These are phyloP conservation scores for Micronycteris hirsuta DNA, from an alignment of 2,113 vertebrate species.

Conservation along the genomic window DNA sequence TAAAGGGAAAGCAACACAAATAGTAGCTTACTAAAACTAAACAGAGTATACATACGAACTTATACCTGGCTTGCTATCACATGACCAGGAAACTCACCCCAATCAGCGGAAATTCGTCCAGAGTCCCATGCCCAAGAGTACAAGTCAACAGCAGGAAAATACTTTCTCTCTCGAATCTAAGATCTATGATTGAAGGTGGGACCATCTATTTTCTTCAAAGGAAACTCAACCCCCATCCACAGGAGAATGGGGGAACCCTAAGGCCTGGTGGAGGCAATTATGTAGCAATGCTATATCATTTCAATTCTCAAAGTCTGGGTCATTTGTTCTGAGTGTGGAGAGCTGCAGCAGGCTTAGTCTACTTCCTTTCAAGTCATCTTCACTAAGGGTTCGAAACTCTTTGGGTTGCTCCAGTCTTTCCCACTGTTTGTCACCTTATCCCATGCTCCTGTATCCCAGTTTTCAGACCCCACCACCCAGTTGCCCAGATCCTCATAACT, in stretches of 20 bases:
- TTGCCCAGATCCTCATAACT: neutral
- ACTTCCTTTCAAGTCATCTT: neutral
- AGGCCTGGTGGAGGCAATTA: neutral
- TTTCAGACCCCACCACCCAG: neutral
- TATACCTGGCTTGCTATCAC: neutral
- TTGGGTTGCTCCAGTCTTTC: neutral
- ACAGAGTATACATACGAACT: neutral
- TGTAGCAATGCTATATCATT: no score
- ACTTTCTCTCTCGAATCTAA: neutral
- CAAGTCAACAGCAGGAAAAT: neutral
- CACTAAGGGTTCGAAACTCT: neutral
- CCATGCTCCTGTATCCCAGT: neutral
- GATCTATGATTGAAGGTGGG: neutral
- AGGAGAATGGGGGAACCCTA: neutral
- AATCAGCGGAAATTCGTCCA: neutral
- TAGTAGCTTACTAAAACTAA: neutral
- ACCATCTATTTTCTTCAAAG: neutral
- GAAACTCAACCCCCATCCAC: neutral
- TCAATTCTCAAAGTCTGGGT: neutral
- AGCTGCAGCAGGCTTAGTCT: neutral
- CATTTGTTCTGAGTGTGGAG: no score
- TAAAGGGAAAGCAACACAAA: neutral
- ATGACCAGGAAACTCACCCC: neutral
- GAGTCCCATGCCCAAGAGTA: neutral
- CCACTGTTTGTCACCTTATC: neutral